Evolutionary conservation across 2,797 vertebrate genomes (phyloP), one percentile per base, ranked within the genome.

Genomic region (Triplophysa yarkandensis): DNA sequence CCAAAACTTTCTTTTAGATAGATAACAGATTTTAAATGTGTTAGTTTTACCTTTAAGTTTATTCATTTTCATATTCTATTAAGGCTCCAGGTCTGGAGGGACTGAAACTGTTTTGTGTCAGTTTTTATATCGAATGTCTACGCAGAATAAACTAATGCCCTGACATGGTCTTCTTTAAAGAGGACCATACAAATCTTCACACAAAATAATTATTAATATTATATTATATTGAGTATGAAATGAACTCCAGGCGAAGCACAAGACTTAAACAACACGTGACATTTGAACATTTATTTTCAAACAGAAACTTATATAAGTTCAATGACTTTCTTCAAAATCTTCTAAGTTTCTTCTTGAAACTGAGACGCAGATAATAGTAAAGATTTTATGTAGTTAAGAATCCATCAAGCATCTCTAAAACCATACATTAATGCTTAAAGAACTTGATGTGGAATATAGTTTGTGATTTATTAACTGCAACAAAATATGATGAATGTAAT

Each of bases 241-340:
- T 30, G 25, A 25, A 27, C 23, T 55, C 32, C 19, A 71, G 5
- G n/a, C n/a, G 34, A 30, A 48, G 57, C 25, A 55, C 48, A 55
- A 55, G 4, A 54, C 6, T 6, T 6, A 28, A 16, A n/a, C 27
- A 55, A 9, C 25, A 17, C 14, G 16, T 50, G 54, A 1, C 14
- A 58, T 32, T 9, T 48, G 2, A 60, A 46, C 28, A 30, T 61
- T 48, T 48, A 61, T 71, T 71, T 32, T 48, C 21, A 13, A 41
- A 39, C 16, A 54, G n/a, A 54, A 4, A 54, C 8, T 25, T 11
- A 25, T 4, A 43, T 43, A 44, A n/a, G 16, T 13, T 61, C 4
- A 13, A 32, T 71, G 60, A 6, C 9, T 48, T 58, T 3, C 54
- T 57, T 46, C 2, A 21, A 34, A 21, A 44, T 23, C 2, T 1